Conservation (phyloP, 1,140 invertebrate species). For the Lucilia cuprina region DNA sequence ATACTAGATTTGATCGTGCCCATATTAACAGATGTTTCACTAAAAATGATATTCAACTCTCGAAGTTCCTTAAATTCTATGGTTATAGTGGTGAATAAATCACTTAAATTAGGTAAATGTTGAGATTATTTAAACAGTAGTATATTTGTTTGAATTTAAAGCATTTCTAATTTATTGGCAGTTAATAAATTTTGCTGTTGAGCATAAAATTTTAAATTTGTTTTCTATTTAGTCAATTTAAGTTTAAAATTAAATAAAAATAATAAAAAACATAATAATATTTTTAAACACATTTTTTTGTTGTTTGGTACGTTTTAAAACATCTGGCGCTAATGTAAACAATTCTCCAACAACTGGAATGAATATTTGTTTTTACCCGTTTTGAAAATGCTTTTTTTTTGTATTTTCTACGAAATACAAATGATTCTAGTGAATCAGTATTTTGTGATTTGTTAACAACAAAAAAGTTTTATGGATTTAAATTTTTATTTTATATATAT, state of each 20-base stretch:
- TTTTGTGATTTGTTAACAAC: neutral
- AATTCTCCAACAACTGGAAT: neutral
- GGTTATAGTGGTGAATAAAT: too few species aligned
- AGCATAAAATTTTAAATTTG: too few species aligned
- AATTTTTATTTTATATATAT: neutral
- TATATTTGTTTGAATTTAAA: too few species aligned
- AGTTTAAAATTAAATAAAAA: neutral
- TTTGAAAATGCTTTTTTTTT: neutral
- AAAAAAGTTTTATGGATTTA: neutral
- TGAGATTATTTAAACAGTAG: too few species aligned
- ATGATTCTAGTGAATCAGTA: neutral
- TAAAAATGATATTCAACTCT: too few species aligned
- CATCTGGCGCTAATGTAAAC: constrained; percentile 14
- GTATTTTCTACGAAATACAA: neutral
- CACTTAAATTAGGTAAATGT: too few species aligned
- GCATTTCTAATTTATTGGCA: too few species aligned
- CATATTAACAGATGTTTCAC: too few species aligned
- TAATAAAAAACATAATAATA: neutral
- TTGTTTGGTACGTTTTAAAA: neutral
- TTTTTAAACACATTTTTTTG: neutral
- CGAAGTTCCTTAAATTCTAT: too few species aligned
- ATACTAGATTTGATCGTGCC: too few species aligned
- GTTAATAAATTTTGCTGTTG: too few species aligned
- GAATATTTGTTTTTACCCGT: neutral
- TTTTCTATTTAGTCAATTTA: neutral